These are phyloP conservation scores for Notarius lentiginosus DNA, from an alignment of 2,113 vertebrate genomes.

Conservation along the genomic window DNA sequence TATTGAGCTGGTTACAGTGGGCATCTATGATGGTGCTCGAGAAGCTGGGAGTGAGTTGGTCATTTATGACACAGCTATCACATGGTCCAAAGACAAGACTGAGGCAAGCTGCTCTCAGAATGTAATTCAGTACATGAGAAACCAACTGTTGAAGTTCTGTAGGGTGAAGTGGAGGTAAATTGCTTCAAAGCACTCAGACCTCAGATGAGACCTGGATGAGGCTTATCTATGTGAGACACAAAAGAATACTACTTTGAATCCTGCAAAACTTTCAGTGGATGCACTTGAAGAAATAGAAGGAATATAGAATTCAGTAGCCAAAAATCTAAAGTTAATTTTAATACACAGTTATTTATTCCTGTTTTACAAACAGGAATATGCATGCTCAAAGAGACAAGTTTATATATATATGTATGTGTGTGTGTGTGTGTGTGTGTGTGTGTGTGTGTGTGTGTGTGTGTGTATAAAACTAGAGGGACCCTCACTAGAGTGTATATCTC, in stretches of 20 bases:
- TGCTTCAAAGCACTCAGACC: conserved; percentile 20
- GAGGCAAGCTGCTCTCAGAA: conserved; percentile 74
- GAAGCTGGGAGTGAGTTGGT: conserved; percentile 67
- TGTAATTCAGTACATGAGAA: conserved; percentile 74
- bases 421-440: too few relatives aligned
- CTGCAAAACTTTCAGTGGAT: background rate
- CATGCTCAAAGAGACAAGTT: too few relatives aligned
- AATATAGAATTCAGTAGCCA: too few relatives aligned
- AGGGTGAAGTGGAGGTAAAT: conserved; percentile 73
- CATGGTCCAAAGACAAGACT: conserved; percentile 69
- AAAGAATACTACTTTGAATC: background rate
- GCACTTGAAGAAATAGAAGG: background rate
- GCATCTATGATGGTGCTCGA: conserved; percentile 71
- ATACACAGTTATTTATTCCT: too few relatives aligned
- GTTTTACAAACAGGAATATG: too few relatives aligned
- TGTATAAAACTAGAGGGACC: too few relatives aligned
- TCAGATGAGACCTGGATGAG: conserved; percentile 28
- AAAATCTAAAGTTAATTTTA: too few relatives aligned
- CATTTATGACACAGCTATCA: conserved; percentile 66
- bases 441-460: too few relatives aligned
- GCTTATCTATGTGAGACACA: background rate
- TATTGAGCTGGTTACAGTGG: conserved; percentile 69
- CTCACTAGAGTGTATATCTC: too few relatives aligned
- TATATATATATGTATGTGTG: too few relatives aligned
- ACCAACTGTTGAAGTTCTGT: conserved; percentile 73